Evolutionary conservation across 2,113 vertebrate species (phyloP).

Genomic region (Callipepla californica): DNA sequence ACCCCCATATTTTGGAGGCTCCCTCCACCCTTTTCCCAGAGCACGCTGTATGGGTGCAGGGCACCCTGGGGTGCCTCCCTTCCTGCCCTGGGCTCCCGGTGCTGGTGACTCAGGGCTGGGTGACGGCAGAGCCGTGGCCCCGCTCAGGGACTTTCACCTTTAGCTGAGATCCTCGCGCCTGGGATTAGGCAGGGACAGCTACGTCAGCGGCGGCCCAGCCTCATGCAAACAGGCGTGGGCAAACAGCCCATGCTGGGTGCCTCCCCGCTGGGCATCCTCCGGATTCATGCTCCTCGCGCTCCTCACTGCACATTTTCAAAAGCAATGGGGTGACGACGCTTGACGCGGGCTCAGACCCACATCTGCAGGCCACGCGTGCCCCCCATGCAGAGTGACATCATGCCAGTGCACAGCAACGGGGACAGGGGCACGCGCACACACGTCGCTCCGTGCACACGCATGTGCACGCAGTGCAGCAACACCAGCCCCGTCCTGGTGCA

Average conservation of each 20-base stretch:
- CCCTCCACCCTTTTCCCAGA: neutral
- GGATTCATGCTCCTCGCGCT: accelerated
- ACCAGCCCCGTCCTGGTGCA: neutral
- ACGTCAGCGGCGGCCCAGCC: conserved; percentile 25
- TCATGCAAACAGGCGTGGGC: conserved; percentile 27
- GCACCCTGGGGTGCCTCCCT: neutral
- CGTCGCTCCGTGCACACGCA: accelerated
- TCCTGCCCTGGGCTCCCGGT: neutral
- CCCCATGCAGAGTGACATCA: neutral
- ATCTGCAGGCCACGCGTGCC: neutral
- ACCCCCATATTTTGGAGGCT: neutral
- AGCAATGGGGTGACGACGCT: accelerated
- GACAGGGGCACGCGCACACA: neutral
- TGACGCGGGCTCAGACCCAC: accelerated
- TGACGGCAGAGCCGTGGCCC: neutral
- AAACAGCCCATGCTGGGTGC: neutral
- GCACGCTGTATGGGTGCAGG: neutral
- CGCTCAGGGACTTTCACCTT: neutral
- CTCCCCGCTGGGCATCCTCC: neutral
- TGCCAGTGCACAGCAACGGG: accelerated
- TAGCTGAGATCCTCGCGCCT: neutral
- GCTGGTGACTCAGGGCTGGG: neutral
- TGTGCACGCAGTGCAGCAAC: neutral
- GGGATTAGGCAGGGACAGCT: conserved; percentile 14
- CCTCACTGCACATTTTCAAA: accelerated